Base-by-base conservation (phyloP, 92 coral and sea anemone species). In the Desmophyllum pertusum region DNA sequence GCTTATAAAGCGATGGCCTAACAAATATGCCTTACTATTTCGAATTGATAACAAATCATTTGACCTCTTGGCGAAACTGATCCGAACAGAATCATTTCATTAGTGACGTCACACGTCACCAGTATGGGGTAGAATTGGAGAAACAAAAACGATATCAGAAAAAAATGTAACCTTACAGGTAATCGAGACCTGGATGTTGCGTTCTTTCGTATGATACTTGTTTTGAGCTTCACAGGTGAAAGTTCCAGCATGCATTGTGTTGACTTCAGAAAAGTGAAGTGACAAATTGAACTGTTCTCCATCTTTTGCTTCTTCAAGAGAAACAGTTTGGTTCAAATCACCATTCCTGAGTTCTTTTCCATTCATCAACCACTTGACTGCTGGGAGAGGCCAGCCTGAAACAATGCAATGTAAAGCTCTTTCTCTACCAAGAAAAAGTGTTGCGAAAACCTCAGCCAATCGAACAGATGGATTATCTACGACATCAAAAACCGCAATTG, bases 151-250 rank as follows among this genome's bases (percentile, higher is more conserved):
- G 39, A 43, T 31, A 4, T 29, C 1, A 29, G 21, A 27, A 10
- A 45, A 17, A 73, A 73, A 52, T 14, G 21, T 0, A 14, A 15
- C 52, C 77, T 73, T 29, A 73, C 77, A 73, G 27, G 40, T 13
- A 18, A 19, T 38, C 25, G 61, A n/a, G 11, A 73, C 77, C 5
- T 25, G 35, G 11, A 43, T 43, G 23, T 46, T 73, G 19, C 77
- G 27, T 29, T 29, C 13, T 31, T 31, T 43, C 3, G n/a, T 19
- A 19, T 0, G 19, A 3, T 73, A 73, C 27, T 46, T 73, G 39
- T 73, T 73, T 29, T 31, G 3, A 1, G 40, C 77, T 73, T 73
- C 77, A 73, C 77, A 73, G 29, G 59, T 73, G 77, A 43, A 45
- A 29, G 9, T 43, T 29, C 77, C 77, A 27, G 39, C 53, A 17